Evolutionary conservation across 2,797 vertebrate genomes (phyloP), one percentile per base, ranked within the genome.

Genomic region (Trichosurus vulpecula): DNA sequence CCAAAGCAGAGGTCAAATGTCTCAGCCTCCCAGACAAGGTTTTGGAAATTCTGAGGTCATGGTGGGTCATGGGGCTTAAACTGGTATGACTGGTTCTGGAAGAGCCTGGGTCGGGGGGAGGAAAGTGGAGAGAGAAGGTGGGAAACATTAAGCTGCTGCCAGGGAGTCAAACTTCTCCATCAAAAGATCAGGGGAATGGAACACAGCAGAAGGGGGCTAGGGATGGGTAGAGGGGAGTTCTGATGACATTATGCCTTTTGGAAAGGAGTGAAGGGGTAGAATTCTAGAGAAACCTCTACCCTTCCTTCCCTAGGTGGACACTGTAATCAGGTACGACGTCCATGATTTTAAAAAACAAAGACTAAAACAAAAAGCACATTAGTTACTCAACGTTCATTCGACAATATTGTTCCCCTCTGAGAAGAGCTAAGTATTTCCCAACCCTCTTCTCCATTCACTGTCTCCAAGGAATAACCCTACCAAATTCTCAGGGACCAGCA

Each of bases 381-480:
- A 19, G 16, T 74, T 74, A 74, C 35, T 74, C 16, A 9, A 74
- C 35, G 74, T 74, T 74, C 19, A 47, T 22, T 81, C 19, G 1
- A 25, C 66, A 81, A 22, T 9, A 3, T 25, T 41, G n/a, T 81
- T 47, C 31, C n/a, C 19, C n/a, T 81, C 47, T 81, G 66, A 16
- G 14, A 66, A 66, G 4, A 58, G 57, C 25, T 19, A 52, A 54
- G 0, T 2, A 52, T 57, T 90, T n/a, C 30, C 29, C 16, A 51
- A 4, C 22, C 56, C 93, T 27, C 0, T 30, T 55, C 92, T 96
- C 27, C 52, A 81, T 87, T 92, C 66, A 90, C 41, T 87, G 61
- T 91, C 93, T 74, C 92, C 91, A 93, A 90, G 47, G 94, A 52
- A 56, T 53, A 89, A 3, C 74, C 92, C 90, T 66, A 3, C 90